Conservation (phyloP, 2,888 invertebrate genomes). For the Drosophila macrospina region DNA sequence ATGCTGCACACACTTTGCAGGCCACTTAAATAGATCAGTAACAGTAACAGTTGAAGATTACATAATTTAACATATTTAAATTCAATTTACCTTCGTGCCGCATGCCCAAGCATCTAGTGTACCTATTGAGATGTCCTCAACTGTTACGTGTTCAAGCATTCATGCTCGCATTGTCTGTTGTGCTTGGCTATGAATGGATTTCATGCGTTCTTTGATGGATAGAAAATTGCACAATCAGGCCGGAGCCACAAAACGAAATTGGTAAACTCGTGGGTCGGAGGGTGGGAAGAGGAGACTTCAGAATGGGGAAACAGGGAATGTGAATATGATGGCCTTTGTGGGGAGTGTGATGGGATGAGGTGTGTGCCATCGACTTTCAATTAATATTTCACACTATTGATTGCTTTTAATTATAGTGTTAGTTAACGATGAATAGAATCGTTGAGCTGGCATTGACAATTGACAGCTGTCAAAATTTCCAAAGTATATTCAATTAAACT, state of each 20-base stretch:
- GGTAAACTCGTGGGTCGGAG: constrained; percentile 1
- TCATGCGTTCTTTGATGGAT: constrained; percentile 38
- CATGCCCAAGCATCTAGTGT: neutral
- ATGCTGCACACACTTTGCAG: constrained; percentile 6
- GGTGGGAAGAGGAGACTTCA: neutral
- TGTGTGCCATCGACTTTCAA: constrained; percentile 38
- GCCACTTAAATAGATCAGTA: constrained; percentile 2
- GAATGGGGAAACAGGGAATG: constrained; percentile 2
- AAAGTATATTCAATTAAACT: constrained; percentile 61
- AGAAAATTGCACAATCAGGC: constrained; percentile 51
- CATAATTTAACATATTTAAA: too few relatives aligned
- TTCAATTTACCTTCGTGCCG: too few relatives aligned
- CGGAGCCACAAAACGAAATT: constrained; percentile 23
- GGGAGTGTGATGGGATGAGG: too few relatives aligned
- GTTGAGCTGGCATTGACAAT: constrained; percentile 49
- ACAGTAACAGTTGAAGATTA: too few relatives aligned
- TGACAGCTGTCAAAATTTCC: constrained; percentile 73
- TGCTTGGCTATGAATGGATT: constrained; percentile 25
- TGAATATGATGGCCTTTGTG: constrained; percentile 5
- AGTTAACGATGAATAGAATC: constrained; percentile 29
- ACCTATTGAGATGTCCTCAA: constrained; percentile 1
- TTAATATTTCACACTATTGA: constrained; percentile 73
- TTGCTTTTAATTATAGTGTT: constrained; percentile 60
- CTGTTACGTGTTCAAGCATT: constrained; percentile 16
- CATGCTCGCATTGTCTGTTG: constrained; percentile 6